A percentile compares a stretch with the other conserved stretches of the same genome.
These are phyloP conservation scores for Hemitrygon akajei DNA, from an alignment of 2,797 vertebrate species.

Conservation along the genomic window DNA sequence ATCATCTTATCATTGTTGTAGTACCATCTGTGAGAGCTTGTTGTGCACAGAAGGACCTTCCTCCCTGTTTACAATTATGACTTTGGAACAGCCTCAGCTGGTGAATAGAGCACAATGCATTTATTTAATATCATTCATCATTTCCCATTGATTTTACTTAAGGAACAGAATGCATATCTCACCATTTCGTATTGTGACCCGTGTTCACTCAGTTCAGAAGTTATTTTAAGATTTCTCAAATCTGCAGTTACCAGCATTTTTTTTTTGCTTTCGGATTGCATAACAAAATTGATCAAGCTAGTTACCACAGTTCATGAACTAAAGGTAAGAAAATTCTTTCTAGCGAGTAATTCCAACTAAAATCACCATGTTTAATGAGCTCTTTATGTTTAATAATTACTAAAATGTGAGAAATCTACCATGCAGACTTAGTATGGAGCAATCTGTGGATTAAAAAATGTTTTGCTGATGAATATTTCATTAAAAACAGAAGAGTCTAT, in stretches of 20 bases:
- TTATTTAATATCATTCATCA: neutral
- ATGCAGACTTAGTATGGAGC: neutral
- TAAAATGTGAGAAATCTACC: slow-evolving; percentile 13
- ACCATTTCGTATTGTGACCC: neutral
- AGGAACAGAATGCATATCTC: neutral
- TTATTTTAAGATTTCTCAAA: neutral
- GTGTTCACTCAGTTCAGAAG: too few relatives aligned
- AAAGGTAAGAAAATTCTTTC: neutral
- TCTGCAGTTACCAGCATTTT: neutral
- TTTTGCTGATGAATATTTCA: neutral
- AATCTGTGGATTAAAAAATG: neutral
- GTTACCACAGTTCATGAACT: neutral
- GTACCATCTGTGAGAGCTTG: too few relatives aligned
- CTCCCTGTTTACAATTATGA: neutral
- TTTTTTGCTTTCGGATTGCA: neutral
- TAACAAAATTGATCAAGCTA: neutral
- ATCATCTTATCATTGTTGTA: neutral
- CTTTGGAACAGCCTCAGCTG: neutral
- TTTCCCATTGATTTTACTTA: neutral
- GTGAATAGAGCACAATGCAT: neutral
- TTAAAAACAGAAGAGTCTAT: slow-evolving; percentile 7
- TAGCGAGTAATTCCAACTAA: slow-evolving; percentile 19
- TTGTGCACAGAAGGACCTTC: neutral
- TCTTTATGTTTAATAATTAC: neutral
- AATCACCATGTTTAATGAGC: neutral